phyloP scores from a whole-genome alignment of 1,140 invertebrate species.

The Ceratina australensis region DNA sequence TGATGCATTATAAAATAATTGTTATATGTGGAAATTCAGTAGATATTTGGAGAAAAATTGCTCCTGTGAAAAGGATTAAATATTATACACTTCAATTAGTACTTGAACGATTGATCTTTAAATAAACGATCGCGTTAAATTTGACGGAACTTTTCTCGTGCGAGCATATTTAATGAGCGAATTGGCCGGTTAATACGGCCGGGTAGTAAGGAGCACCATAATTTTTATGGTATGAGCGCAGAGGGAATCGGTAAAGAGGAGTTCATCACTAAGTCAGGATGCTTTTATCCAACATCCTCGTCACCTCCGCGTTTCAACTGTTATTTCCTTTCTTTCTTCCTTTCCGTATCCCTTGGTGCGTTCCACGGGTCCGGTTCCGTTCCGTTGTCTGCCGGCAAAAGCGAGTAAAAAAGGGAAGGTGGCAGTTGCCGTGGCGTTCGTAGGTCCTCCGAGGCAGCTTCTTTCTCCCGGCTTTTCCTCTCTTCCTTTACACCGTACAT shows the following conservation, averaged over 20 bases:
- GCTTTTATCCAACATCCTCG: constrained; percentile 73
- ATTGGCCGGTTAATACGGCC: too few relatives aligned
- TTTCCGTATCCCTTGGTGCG: not conserved
- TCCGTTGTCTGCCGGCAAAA: not conserved
- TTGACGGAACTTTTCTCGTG: too few relatives aligned
- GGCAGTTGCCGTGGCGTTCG: constrained; percentile 11
- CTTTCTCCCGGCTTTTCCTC: not conserved
- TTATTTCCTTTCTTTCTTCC: constrained; percentile 12
- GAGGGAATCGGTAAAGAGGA: constrained; percentile 63
- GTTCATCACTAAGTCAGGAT: constrained; percentile 77
- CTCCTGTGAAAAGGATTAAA: too few relatives aligned
- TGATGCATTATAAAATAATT: too few relatives aligned
- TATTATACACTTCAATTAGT: too few relatives aligned
- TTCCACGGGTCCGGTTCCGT: not conserved
- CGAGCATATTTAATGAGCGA: too few relatives aligned
- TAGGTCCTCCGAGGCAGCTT: constrained; percentile 35
- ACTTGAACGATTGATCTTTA: too few relatives aligned
- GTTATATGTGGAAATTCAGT: too few relatives aligned
- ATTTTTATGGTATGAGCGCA: constrained; percentile 28
- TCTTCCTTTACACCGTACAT: not conserved
- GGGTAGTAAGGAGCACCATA: not conserved
- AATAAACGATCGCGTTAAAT: too few relatives aligned
- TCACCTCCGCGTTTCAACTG: constrained; percentile 58
- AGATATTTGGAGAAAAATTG: too few relatives aligned
- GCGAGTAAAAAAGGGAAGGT: not conserved